Evolutionary conservation across 2,888 invertebrate genomes (phyloP).

Genomic region (Zhuqinia jingwanae): DNA sequence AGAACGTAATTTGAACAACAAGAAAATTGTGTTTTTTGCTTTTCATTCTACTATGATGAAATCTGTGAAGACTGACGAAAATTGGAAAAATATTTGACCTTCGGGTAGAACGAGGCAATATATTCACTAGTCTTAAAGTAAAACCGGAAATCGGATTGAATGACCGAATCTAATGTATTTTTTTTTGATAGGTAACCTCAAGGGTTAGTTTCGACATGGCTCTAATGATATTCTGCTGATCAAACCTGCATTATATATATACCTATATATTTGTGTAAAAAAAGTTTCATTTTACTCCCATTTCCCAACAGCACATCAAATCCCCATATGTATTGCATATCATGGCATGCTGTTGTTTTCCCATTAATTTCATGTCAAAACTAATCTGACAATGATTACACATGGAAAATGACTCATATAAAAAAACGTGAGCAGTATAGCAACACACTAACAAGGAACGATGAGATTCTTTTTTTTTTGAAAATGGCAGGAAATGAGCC

Average conservation of each 20-base stretch:
- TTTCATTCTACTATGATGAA: conserved; percentile 89
- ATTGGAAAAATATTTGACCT: conserved; percentile 70
- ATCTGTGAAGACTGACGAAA: conserved; percentile 85
- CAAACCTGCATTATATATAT: too few relatives aligned
- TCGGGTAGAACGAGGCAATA: conserved; percentile 28
- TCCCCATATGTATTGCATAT: too few relatives aligned
- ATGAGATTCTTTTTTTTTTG: neutral
- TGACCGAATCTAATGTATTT: conserved; percentile 21
- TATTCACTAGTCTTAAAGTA: neutral
- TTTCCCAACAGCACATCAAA: too few relatives aligned
- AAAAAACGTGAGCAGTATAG: too few relatives aligned
- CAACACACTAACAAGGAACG: too few relatives aligned
- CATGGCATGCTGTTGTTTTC: too few relatives aligned
- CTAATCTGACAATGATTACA: too few relatives aligned
- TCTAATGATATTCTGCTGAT: neutral
- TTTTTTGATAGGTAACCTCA: conserved; percentile 3
- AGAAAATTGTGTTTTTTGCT: conserved; percentile 17
- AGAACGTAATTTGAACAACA: neutral
- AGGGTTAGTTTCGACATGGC: neutral
- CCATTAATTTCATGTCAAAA: too few relatives aligned
- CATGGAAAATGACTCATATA: neutral
- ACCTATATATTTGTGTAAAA: too few relatives aligned
- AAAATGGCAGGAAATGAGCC: too few relatives aligned
- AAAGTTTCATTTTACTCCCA: too few relatives aligned
- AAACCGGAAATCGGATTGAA: conserved; percentile 41